Conservation (phyloP, 2,113 vertebrate genomes). For the Nanorana parkeri region DNA sequence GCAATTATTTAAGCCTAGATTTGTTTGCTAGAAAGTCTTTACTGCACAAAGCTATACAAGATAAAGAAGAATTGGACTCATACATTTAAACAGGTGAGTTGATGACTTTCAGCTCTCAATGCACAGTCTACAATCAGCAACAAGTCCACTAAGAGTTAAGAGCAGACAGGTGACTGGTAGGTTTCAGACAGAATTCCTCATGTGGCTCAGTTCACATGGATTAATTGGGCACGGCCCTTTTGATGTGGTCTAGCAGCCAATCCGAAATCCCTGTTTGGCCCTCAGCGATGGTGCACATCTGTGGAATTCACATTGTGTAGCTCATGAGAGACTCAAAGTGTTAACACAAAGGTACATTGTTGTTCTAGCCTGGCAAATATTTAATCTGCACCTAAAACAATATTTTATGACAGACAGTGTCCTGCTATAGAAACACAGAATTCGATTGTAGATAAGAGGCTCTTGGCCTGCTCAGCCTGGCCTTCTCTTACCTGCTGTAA, state of each 20-base stretch:
- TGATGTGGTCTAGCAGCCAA: conserved; percentile 47
- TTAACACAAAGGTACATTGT: conserved; percentile 58
- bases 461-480: conserved; percentile 29
- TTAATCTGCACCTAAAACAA: conserved; percentile 56
- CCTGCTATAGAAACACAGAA: conserved; percentile 47
- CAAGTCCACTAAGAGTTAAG: conserved; percentile 32
- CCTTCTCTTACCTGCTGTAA: conserved; percentile 41
- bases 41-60: no score
- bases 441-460: conserved; percentile 49
- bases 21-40: no score
- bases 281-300: conserved; percentile 47
- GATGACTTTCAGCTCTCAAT: no score
- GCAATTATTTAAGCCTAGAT: no score
- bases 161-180: conserved; percentile 44
- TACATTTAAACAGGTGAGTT: no score
- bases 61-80: no score
- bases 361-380: conserved; percentile 51
- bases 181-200: conserved; percentile 49
- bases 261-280: conserved; percentile 15
- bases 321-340: conserved; percentile 48
- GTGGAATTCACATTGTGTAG: conserved; percentile 54
- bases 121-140: no score
- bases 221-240: conserved; percentile 39
- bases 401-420: conserved; percentile 49
- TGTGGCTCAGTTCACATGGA: conserved; percentile 53